phyloP scores from a whole-genome alignment of 1,140 invertebrate genomes.

The Anastatus disparis region DNA sequence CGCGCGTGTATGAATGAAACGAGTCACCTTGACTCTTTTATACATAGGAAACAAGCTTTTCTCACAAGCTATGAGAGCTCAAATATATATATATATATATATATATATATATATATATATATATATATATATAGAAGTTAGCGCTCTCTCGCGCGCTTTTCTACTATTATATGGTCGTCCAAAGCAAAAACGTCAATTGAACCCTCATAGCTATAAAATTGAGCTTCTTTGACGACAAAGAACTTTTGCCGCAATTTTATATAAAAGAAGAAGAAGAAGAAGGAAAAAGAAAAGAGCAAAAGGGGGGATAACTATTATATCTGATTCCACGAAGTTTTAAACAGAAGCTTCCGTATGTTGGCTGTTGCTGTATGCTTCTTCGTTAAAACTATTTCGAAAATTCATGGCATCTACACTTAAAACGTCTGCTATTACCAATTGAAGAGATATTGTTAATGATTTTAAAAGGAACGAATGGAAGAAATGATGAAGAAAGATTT shows the following conservation, averaged over 20 bases:
- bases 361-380: too few species aligned
- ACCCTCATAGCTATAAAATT: slow-evolving; percentile 36
- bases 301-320: too few species aligned
- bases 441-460: too few species aligned
- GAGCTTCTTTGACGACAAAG: slow-evolving; percentile 3
- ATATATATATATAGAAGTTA: too few species aligned
- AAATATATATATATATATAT: neutral
- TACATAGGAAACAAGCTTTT: too few species aligned
- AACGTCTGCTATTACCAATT: too few species aligned
- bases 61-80: neutral
- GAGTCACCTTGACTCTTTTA: too few species aligned
- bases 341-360: slow-evolving; percentile 5
- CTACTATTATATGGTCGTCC: slow-evolving; percentile 8
- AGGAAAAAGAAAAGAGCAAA: neutral
- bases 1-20: neutral
- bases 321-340: too few species aligned
- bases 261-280: neutral
- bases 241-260: too few species aligned
- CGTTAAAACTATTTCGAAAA: slow-evolving; percentile 1
- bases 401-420: neutral
- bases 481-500: too few species aligned
- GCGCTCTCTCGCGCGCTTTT: too few species aligned
- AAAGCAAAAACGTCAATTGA: slow-evolving; percentile 24
- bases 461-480: too few species aligned
- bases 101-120: neutral